Evolutionary conservation across 2,113 vertebrate species (phyloP).

Genomic region (Tachycineta bicolor): DNA sequence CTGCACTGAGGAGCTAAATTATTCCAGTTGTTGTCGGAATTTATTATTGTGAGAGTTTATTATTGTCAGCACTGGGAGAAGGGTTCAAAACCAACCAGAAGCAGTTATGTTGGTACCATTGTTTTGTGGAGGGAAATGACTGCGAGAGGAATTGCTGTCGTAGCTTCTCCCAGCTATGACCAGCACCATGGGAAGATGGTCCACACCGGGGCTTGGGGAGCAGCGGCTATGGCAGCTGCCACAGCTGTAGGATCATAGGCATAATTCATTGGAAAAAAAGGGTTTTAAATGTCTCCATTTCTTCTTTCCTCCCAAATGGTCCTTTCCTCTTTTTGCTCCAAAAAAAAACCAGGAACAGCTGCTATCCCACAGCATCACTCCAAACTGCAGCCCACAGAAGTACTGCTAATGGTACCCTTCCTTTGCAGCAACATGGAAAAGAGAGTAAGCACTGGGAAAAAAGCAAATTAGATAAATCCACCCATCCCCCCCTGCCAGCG

Average conservation of each 20-base stretch:
- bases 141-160: not conserved
- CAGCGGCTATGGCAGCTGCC: not conserved
- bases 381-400: not conserved
- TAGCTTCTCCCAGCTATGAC: not conserved
- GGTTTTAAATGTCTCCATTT: not conserved
- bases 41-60: not conserved
- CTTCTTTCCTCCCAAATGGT: not conserved
- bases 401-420: not conserved
- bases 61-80: not conserved
- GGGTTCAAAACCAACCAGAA: not conserved
- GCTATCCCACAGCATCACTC: not conserved
- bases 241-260: fast-evolving
- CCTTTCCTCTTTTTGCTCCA: not conserved
- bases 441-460: not conserved
- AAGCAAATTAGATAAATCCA: not conserved
- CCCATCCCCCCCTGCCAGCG: not conserved
- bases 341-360: not conserved
- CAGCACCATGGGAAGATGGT: not conserved
- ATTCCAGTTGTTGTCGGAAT: not conserved
- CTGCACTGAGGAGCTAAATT: not conserved
- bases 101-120: not conserved
- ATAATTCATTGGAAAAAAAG: not conserved
- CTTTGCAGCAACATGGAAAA: not conserved
- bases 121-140: not conserved
- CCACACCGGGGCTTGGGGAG: not conserved